phyloP scores from a whole-genome alignment of 2,113 vertebrate genomes.

The Dolichotis patagonum region DNA sequence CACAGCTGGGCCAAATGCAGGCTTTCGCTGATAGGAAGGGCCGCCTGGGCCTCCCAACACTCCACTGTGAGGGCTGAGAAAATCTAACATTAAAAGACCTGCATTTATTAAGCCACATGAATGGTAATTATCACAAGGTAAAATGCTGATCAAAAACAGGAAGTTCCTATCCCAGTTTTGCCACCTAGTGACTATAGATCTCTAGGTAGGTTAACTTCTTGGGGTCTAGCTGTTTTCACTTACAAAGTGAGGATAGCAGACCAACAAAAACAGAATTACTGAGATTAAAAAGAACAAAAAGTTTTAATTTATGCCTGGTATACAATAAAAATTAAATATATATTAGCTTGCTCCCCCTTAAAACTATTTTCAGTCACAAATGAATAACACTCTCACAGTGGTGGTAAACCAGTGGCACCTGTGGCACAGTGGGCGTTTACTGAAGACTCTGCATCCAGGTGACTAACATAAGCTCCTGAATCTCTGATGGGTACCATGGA shows the following conservation, averaged over 20 bases:
- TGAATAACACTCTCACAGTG: background rate
- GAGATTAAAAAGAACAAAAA: background rate
- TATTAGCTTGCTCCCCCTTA: background rate
- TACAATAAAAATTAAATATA: background rate
- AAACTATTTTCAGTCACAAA: background rate
- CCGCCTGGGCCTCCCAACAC: background rate
- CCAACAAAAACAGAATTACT: background rate
- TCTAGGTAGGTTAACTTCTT: background rate
- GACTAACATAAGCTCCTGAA: background rate
- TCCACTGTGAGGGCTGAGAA: accelerated
- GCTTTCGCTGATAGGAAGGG: background rate
- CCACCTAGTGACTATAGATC: accelerated
- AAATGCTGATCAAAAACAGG: background rate
- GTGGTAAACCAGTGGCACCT: background rate
- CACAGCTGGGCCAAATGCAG: background rate
- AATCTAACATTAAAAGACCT: background rate
- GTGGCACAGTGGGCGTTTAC: background rate
- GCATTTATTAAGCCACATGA: background rate
- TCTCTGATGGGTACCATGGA: background rate
- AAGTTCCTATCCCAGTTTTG: no score
- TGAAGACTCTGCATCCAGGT: background rate
- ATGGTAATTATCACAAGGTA: background rate
- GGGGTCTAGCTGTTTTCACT: background rate
- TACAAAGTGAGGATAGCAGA: background rate
- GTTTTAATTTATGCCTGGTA: background rate